These are phyloP conservation scores for Acanthosepion lycidas DNA, from an alignment of 2,888 invertebrate species.

Conservation along the genomic window DNA sequence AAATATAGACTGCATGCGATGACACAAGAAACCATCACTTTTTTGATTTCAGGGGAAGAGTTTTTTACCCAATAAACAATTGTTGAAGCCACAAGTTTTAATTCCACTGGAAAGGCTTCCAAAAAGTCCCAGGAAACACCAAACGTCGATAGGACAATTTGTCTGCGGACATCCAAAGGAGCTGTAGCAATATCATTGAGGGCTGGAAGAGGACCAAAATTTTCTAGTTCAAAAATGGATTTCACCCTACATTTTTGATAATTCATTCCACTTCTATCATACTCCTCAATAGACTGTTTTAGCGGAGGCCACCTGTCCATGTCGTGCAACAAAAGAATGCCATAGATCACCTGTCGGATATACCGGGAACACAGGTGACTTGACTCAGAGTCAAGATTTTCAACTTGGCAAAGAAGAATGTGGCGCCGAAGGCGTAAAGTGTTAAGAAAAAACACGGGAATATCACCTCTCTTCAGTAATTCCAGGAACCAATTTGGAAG, in stretches of 20 bases:
- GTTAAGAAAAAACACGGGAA: constrained; percentile 81
- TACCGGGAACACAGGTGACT: constrained; percentile 63
- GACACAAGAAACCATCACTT: constrained; percentile 56
- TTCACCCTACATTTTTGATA: constrained; percentile 57
- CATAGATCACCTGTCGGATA: constrained; percentile 69
- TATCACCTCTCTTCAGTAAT: constrained; percentile 79
- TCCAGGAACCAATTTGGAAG: constrained; percentile 82
- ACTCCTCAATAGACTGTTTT: constrained; percentile 59
- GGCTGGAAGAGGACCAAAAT: constrained; percentile 53
- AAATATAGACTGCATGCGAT: constrained; percentile 54
- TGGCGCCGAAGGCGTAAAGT: constrained; percentile 65
- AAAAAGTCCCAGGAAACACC: constrained; percentile 34
- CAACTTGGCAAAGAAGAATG: constrained; percentile 70
- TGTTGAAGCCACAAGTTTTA: constrained; percentile 52
- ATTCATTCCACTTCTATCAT: constrained; percentile 60
- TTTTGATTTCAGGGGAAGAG: constrained; percentile 59
- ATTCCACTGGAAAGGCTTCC: constrained; percentile 48
- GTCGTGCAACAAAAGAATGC: constrained; percentile 63
- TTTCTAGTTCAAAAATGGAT: constrained; percentile 52
- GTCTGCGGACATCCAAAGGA: constrained; percentile 44
- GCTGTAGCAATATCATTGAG: constrained; percentile 51
- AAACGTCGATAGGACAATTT: constrained; percentile 50
- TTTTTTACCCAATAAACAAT: constrained; percentile 61
- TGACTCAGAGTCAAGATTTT: constrained; percentile 60
- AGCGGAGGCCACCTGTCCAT: constrained; percentile 33